Base-by-base conservation (phyloP, 2,888 invertebrate genomes). In the Lumbricus terrestris region DNA sequence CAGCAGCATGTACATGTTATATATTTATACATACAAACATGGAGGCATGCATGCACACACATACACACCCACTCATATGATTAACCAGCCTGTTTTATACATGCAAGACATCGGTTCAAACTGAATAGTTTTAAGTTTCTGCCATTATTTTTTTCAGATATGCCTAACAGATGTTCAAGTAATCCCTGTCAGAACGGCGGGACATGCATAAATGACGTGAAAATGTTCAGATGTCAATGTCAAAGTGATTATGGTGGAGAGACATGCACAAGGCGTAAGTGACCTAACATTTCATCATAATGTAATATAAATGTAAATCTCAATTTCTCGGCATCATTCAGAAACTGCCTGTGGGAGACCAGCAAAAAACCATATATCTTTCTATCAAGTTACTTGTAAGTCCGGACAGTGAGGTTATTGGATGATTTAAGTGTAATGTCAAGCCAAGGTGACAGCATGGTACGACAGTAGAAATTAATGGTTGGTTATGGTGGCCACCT, bases 161-260 rank as follows among this genome's bases (percentile, higher is more conserved):
- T 38, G 29, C 18, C 38, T 1, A 42, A 83, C 35, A 29, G 29
- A 29, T 90, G 90, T 85, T 23, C 35, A 34, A 38, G 20, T 82
- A 82, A 82, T 40, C 90, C 83, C 0, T 91, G 91, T 69, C 88
- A 88, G 40, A 90, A 90, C 33, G 90, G 91, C 35, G 91, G 91
- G 88, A 47, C 18, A 0, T 91, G 91, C n/a, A 34, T 37, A 29
- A 83, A 82, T 38, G 83, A 40, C 4, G 37, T 34, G 40, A 89
- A 89, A n/a, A 38, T 35, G 37, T 89, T 35, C 37, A 23, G 35
- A 16, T 91, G 91, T 47, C 38, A 37, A n/a, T 91, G 91, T 82
- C 35, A 54, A 29, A 23, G 37, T 33, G 54, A 88, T n/a, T 91
- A 38, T 35, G n/a, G 47, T 20, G 91, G 91, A 69, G 69, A 82